Conservation (phyloP, 2,888 invertebrate genomes). For the Eudemis profundana region DNA sequence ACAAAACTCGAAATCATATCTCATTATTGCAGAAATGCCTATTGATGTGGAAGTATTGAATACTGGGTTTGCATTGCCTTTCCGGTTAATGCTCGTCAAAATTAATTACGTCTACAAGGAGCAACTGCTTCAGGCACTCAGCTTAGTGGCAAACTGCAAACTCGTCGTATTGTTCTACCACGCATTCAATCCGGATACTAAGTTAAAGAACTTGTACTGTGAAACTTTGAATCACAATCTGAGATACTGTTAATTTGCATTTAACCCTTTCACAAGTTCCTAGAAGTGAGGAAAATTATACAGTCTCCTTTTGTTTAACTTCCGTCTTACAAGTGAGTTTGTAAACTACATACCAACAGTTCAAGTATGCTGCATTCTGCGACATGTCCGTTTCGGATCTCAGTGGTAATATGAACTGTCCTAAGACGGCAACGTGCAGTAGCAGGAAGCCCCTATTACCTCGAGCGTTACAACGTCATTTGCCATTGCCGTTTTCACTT, state of each 20-base stretch:
- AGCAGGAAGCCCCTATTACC: slow-evolving; percentile 53
- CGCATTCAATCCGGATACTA: slow-evolving; percentile 36
- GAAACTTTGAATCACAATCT: slow-evolving; percentile 42
- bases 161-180: slow-evolving; percentile 30
- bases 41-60: not conserved
- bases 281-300: slow-evolving; percentile 33
- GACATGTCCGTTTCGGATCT: slow-evolving; percentile 27
- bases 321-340: slow-evolving; percentile 7
- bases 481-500: slow-evolving; percentile 72
- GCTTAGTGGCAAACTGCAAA: slow-evolving; percentile 17
- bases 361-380: slow-evolving; percentile 28
- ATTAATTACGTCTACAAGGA: slow-evolving; percentile 6
- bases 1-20: not conserved
- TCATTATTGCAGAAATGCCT: not conserved
- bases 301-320: slow-evolving; percentile 34
- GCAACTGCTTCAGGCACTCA: slow-evolving; percentile 13
- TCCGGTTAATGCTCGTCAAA: slow-evolving; percentile 1
- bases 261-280: slow-evolving; percentile 34
- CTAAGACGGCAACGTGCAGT: slow-evolving; percentile 40
- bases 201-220: slow-evolving; percentile 33
- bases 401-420: slow-evolving; percentile 31
- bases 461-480: slow-evolving; percentile 57
- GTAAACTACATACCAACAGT: slow-evolving; percentile 1
- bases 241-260: slow-evolving; percentile 42
- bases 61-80: not conserved